Conservation (phyloP, 2,113 vertebrate genomes). For the Motacilla tschutschensis region DNA sequence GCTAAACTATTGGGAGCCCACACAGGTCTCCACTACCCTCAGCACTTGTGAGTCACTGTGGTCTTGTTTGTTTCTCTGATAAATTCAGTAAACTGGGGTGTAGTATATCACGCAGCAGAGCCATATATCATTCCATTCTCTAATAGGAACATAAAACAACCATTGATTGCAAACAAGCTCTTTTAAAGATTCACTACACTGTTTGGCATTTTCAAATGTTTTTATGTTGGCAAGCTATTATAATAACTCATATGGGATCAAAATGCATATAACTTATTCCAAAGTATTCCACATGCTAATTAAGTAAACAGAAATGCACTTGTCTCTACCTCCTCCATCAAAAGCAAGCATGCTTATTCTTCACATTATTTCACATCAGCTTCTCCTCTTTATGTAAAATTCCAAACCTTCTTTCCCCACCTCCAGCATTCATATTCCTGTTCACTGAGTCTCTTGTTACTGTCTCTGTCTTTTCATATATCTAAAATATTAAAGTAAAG, state of each 20-base stretch:
- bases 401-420: neutral
- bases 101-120: neutral
- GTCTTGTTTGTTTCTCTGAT: constrained; percentile 20
- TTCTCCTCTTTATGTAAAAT: neutral
- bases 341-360: neutral
- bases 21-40: neutral
- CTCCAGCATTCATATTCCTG: neutral
- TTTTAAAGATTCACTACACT: constrained; percentile 12
- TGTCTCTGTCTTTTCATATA: constrained; percentile 21
- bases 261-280: constrained; percentile 39
- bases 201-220: constrained; percentile 3
- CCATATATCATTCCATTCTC: neutral
- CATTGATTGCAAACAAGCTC: constrained; percentile 5
- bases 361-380: neutral
- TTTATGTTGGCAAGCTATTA: constrained; percentile 42
- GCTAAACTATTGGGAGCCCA: constrained; percentile 4
- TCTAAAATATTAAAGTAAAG: constrained; percentile 57
- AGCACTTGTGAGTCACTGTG: neutral
- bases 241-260: constrained; percentile 44
- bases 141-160: constrained; percentile 31
- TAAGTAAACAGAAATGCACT: constrained; percentile 39
- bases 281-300: constrained; percentile 49
- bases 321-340: neutral
- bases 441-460: constrained; percentile 29
- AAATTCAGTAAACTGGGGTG: constrained; percentile 37